Evolutionary conservation across 2,888 invertebrate species (phyloP).

Genomic region (Eupithecia subfuscata): DNA sequence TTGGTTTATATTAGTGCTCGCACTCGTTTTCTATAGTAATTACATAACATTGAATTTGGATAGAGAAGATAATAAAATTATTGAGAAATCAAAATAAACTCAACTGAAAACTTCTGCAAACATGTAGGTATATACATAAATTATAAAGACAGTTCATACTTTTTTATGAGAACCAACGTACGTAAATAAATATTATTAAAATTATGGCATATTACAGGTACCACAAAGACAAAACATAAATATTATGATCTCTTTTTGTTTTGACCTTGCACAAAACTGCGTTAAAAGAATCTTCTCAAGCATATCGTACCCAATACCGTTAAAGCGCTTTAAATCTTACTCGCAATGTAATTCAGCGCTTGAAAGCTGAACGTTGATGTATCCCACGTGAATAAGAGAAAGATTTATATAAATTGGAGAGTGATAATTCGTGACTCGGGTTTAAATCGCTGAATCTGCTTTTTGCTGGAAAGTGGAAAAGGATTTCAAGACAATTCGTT

Average conservation of each 20-base stretch:
- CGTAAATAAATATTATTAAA: too few relatives aligned
- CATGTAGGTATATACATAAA: too few relatives aligned
- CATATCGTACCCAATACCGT: conserved; percentile 15
- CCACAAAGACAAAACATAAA: too few relatives aligned
- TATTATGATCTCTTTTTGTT: not conserved
- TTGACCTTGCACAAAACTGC: conserved; percentile 6
- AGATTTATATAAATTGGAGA: conserved; percentile 28
- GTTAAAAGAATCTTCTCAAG: not conserved
- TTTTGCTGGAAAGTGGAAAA: conserved; percentile 3
- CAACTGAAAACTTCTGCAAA: too few relatives aligned
- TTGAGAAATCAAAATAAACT: too few relatives aligned
- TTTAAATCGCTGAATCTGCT: conserved; percentile 23
- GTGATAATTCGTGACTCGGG: conserved; percentile 27
- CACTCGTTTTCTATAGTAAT: too few relatives aligned
- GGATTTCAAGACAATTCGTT: not conserved
- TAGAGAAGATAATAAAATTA: too few relatives aligned
- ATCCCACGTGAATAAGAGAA: conserved; percentile 17
- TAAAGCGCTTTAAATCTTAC: conserved; percentile 16
- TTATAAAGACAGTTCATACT: too few relatives aligned
- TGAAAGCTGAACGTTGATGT: conserved; percentile 9
- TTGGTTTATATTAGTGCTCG: too few relatives aligned
- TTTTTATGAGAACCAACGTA: too few relatives aligned
- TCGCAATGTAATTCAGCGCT: conserved; percentile 27
- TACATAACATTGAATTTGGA: too few relatives aligned
- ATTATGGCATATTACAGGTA: too few relatives aligned